phyloP scores from a whole-genome alignment of 2,888 invertebrate species.

The Eristalis intricaria region DNA sequence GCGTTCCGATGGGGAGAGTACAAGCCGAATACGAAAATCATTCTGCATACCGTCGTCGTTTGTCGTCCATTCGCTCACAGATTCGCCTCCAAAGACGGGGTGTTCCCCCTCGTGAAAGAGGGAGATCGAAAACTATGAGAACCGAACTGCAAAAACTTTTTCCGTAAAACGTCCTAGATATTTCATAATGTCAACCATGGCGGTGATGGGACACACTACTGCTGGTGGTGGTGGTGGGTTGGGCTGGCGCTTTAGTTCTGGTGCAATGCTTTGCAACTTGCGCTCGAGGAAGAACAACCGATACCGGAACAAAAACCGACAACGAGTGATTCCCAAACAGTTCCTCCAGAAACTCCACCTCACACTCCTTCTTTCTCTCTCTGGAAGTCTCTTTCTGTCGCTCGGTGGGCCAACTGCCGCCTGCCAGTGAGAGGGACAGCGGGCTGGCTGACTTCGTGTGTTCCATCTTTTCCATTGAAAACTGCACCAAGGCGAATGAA shows the following conservation, averaged over 20 bases:
- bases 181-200: conserved; percentile 70
- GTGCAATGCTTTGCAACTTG: neutral
- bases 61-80: neutral
- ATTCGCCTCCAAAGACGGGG: neutral
- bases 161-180: conserved; percentile 59
- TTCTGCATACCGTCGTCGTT: conserved; percentile 46
- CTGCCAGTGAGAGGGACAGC: neutral
- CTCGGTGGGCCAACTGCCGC: neutral
- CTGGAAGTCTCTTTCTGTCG: neutral
- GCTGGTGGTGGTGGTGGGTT: conserved; percentile 17
- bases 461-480: conserved; percentile 67
- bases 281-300: conserved; percentile 54
- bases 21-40: conserved; percentile 54
- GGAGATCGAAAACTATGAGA: conserved; percentile 23
- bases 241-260: conserved; percentile 23
- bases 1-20: conserved; percentile 55
- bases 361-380: neutral
- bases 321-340: conserved; percentile 70
- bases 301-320: conserved; percentile 72
- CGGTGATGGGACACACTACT: conserved; percentile 14
- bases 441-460: neutral
- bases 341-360: conserved; percentile 43
- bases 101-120: neutral
- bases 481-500: conserved; percentile 69
- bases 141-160: conserved; percentile 57